These are phyloP conservation scores for Silurus meridionalis DNA, from an alignment of 2,113 vertebrate genomes.

Conservation along the genomic window DNA sequence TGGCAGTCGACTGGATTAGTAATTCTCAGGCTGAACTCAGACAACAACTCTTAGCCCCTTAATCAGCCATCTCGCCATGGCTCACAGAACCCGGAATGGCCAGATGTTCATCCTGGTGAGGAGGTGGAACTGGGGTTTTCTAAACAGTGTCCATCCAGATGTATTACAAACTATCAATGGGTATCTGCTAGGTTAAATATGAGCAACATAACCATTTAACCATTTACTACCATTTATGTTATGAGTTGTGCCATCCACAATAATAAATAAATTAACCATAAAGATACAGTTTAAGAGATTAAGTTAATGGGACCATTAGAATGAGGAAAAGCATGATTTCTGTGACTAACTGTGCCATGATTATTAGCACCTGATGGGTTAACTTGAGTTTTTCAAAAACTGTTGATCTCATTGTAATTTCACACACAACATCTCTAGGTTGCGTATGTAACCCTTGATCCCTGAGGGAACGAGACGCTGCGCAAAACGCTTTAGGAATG, in stretches of 20 bases:
- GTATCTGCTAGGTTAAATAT: slow-evolving; percentile 2
- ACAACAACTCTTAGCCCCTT: slow-evolving; percentile 42
- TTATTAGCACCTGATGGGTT: no score
- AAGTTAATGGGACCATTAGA: no score
- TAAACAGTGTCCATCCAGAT: slow-evolving; percentile 10
- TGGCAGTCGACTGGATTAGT: slow-evolving; percentile 70
- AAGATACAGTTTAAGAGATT: no score
- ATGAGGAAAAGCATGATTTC: no score
- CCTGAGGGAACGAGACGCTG: no score
- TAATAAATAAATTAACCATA: no score
- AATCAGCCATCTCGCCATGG: slow-evolving; percentile 60
- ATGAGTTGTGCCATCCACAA: background rate
- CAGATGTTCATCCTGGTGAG: slow-evolving; percentile 48
- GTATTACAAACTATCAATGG: background rate
- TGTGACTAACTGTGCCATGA: no score
- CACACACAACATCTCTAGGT: no score
- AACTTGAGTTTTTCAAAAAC: no score
- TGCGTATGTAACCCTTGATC: no score
- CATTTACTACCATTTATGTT: background rate
- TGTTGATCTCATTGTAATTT: no score
- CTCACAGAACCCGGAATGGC: slow-evolving; percentile 49
- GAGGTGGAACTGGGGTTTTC: background rate
- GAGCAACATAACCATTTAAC: background rate
- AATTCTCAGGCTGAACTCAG: slow-evolving; percentile 39
- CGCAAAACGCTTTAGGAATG: no score